Evolutionary conservation across 1,140 invertebrate species (phyloP), one percentile per base, ranked within the genome.

Genomic region (Zophobas morio): DNA sequence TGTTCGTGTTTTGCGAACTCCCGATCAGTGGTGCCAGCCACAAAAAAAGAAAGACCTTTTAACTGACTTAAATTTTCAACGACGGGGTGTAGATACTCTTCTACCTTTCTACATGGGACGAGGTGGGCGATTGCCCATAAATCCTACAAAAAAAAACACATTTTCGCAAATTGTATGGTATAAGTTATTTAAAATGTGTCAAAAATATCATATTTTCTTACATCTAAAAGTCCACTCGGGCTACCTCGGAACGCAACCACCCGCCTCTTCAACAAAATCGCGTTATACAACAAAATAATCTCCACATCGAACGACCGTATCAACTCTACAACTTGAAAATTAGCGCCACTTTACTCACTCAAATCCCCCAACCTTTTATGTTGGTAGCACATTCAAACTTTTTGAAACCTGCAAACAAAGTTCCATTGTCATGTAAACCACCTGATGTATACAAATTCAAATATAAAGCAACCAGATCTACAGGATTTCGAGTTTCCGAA

Each of bases 201-300:
- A 20, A 20, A 20, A 20, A 75, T 66, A 74, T 56, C 1, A 70
- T 6, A 33, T 56, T 32, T 60, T 49, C 8, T 56, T 78, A 79
- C 78, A 77, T 76, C 76, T 63, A 76, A 54, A 34, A 82, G 47
- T 51, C 6, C 32, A 37, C 49, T 51, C 60, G 76, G 33, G 57
- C 77, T 66, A n/a, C 33, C 1, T 47, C 79, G 72, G 71, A 78
- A 82, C 6, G 81, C 46, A 66, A 82, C 63, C 32, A 81, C 53
- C 5, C 79, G 40, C 66, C 76, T 81, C 46, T 82, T 82, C 35
- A 82, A 76, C 20, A 82, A 76, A n/a, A 82, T 36, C 32, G 74
- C 78, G 70, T 46, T 76, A 49, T 76, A 82, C 35, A 82, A 76
- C 51, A 82, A 77, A 63, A 82, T 78, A 51, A 81, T 77, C 74